phyloP scores from a whole-genome alignment of 1,140 invertebrate species.

The Megathymus violae region DNA sequence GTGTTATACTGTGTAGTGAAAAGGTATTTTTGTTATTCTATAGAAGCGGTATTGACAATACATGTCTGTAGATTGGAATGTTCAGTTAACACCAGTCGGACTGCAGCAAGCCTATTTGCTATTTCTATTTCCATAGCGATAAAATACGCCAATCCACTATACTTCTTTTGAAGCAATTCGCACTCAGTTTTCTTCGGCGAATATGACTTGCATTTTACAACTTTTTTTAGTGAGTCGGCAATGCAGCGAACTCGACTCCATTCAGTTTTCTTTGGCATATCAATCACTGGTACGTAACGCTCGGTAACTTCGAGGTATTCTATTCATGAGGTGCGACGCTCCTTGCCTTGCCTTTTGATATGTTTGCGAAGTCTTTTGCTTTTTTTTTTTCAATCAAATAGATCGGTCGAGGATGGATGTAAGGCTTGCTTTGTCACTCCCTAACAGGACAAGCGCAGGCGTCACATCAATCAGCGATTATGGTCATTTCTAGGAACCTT shows the following conservation, averaged over 20 bases:
- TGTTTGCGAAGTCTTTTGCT: conserved; percentile 14
- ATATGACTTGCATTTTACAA: conserved; percentile 24
- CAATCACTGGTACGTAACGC: conserved; percentile 33
- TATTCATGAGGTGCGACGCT: conserved; percentile 28
- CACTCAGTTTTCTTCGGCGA: conserved; percentile 20
- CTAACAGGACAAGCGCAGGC: conserved; percentile 11
- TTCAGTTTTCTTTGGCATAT: conserved; percentile 28
- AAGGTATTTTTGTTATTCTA: too few species aligned
- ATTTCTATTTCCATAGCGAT: conserved; percentile 4
- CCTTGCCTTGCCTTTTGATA: conserved; percentile 29
- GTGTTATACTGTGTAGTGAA: too few species aligned
- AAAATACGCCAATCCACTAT: not conserved
- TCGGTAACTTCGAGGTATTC: conserved; percentile 23
- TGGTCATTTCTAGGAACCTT: conserved; percentile 8
- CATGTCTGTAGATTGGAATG: not conserved
- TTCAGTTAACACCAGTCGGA: not conserved
- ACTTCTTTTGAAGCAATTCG: conserved; percentile 7
- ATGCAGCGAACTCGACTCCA: conserved; percentile 9
- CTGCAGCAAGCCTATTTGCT: not conserved
- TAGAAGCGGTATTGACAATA: too few species aligned
- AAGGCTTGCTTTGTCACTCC: conserved; percentile 12
- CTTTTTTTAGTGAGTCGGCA: conserved; percentile 10
- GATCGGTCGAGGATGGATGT: conserved; percentile 24
- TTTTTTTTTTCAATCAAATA: conserved; percentile 24
- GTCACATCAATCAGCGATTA: not conserved